Conservation (phyloP, 2,888 invertebrate species). For the Altica lythri region DNA sequence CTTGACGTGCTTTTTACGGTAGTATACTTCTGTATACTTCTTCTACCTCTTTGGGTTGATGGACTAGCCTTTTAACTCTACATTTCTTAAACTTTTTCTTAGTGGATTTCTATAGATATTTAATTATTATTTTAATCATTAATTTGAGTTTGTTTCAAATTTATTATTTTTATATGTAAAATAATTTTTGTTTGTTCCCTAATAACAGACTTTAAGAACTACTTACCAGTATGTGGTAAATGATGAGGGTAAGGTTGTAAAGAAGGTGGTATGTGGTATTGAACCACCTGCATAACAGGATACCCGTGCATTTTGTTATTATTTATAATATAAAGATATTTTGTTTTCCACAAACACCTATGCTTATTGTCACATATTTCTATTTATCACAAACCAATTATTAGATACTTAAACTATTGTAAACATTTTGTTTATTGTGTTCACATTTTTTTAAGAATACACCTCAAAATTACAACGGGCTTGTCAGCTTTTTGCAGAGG, state of each 20-base stretch:
- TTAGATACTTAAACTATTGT: neutral
- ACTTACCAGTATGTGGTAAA: conserved; percentile 43
- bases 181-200: too few species aligned
- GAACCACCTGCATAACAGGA: conserved; percentile 70
- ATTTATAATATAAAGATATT: too few species aligned
- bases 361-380: conserved; percentile 13
- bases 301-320: conserved; percentile 67
- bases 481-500: conserved; percentile 36
- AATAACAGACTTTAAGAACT: neutral
- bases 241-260: conserved; percentile 52
- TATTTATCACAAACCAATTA: conserved; percentile 8
- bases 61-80: too few species aligned
- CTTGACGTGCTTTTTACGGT: too few species aligned
- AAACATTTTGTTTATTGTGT: neutral
- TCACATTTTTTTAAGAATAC: neutral
- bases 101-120: too few species aligned
- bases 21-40: too few species aligned
- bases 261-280: conserved; percentile 65
- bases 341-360: conserved; percentile 6
- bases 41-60: too few species aligned
- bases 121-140: too few species aligned
- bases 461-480: conserved; percentile 7
- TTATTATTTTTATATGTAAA: too few species aligned
- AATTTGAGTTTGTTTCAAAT: too few species aligned
- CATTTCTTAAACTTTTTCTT: too few species aligned